Base-by-base conservation (phyloP, 2,797 vertebrate species). In the Acridotheres tristis region DNA sequence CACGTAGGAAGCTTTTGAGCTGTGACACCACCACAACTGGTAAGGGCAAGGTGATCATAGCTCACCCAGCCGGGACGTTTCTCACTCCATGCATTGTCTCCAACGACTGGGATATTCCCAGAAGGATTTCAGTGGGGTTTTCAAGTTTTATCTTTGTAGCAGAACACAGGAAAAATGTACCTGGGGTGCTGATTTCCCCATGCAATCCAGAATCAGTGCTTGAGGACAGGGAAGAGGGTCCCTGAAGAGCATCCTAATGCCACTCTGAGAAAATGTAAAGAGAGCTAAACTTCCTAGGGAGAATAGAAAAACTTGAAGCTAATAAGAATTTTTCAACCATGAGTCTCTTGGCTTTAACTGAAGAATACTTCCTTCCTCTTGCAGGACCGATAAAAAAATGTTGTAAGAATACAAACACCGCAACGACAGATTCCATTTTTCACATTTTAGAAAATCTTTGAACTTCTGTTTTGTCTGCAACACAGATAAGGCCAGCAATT, bases 201-300 rank as follows among this genome's bases (percentile, higher is more conserved):
- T 43, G 17, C 22, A 67, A 71, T 59, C 22, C 65, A 84, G 53
- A 73, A 15, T 54, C 38, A 72, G 45, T 67, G 7, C 11, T 47
- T 76, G 29, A 20, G 25, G 51, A 82, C 1, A 19, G 29, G 32
- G 16, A 73, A 53, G 38, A 59, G 3, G 0, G 10, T 61, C 0
- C 0, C 26, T 62, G 66, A 81, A 82, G 30, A 79, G 11, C 11
- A 57, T 58, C 26, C 30, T 38, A 9, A 13, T 51, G 27, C 55
- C 27, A 5, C 32, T 59, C 30, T 69, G 45, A 36, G 15, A 74
- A 85, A 78, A 85, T 3, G 2, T 38, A 48, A 50, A 57, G 40
- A 38, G 7, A 71, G 16, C 10, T 75, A 36, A 82, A 80, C 23
- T 68, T 27, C 10, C 38, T 20, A 29, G 8, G 23, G 16, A 85